Evolutionary conservation across 2,888 invertebrate genomes (phyloP), one percentile per base, ranked within the genome.

Genomic region (Alsophila aescularia): DNA sequence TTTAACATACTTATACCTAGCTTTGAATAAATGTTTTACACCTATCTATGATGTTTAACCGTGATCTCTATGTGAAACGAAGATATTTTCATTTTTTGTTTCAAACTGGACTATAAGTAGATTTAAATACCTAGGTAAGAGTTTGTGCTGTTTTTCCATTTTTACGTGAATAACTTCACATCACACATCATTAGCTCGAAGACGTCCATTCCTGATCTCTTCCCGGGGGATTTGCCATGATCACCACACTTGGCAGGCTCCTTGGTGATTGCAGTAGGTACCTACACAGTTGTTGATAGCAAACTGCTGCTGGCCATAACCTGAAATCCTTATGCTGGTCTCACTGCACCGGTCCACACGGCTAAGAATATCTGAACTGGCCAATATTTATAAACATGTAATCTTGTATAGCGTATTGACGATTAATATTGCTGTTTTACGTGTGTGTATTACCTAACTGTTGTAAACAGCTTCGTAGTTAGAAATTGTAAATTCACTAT

Each of bases 391-490:
- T 53, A 64, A 72, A 66, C 66, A 64, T 70, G 64, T 75, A 74
- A 76, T 69, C 69, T 71, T 72, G 64, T 75, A 58, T 64, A 72
- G 62, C 52, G 62, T 70, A 64, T 63, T 65, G 64, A 64, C n/a
- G n/a, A n/a, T n/a, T n/a, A n/a, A n/a, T n/a, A n/a, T n/a, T 60
- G 64, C 67, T 72, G 73, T 73, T 72, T 77, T 73, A 78, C 67
- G 70, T 80, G 77, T 77, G 80, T 80, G 79, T 83, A 12, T 34
- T 72, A 67, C n/a, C n/a, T n/a, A n/a, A 72, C 66, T 75, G 70
- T 83, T 81, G 82, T 64, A 81, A 77, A 79, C 73, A 69, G 84
- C 85, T 86, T 84, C 62, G 69, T 84, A 86, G 79, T 74, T 83
- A 85, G 77, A 80, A 71, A 78, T 77, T 85, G 79, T 83, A 83